Base-by-base conservation (phyloP, 2,797 vertebrate genomes). In the Amniataba percoides region DNA sequence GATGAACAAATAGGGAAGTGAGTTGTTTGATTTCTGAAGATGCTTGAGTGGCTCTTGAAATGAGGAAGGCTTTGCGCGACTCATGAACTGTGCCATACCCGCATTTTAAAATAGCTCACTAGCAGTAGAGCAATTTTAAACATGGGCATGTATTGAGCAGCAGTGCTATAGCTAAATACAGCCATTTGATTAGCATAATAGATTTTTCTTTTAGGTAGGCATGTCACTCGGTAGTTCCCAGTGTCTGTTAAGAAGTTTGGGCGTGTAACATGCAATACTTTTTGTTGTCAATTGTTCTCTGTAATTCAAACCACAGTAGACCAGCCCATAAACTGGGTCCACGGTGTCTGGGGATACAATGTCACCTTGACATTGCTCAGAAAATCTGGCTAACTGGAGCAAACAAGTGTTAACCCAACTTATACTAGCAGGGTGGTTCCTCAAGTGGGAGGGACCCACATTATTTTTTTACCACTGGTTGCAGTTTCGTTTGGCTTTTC, bases 341-440 rank as follows among this genome's bases (percentile, higher is more conserved):
- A 11, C 15, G 18, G 58, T 67, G 40, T 70, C 45, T 21, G 23
- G 21, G 43, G 57, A 60, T 76, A 59, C 70, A 77, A 74, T 70
- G 77, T 39, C 14, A 67, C 40, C 27, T 5, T 53, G 14, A 39
- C 52, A 34, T 7, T 18, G 25, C 12, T 51, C 9, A 6, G 36
- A 69, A 69, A 74, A 72, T 77, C 36, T 49, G 48, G 66, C 45
- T 51, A 51, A 69, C 53, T 68, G 39, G 72, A 78, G 34, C 45
- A 18, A 39, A 58, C 57, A 18, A 45, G 36, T 73, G 31, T 72
- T 34, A 52, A 39, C 31, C 4, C 2, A 58, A 2, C 36, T 73
- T 42, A 12, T 62, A 21, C 4, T 16, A 25, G 7, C n/a, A 60
- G 14, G 16, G 23, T 73, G 71, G 70, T 40, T 48, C 65, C 65